Percentiles rank a stretch among this genome's conserved stretches.
phyloP scores from a whole-genome alignment of 2,113 vertebrate genomes.

The Oncorhynchus tshawytscha region DNA sequence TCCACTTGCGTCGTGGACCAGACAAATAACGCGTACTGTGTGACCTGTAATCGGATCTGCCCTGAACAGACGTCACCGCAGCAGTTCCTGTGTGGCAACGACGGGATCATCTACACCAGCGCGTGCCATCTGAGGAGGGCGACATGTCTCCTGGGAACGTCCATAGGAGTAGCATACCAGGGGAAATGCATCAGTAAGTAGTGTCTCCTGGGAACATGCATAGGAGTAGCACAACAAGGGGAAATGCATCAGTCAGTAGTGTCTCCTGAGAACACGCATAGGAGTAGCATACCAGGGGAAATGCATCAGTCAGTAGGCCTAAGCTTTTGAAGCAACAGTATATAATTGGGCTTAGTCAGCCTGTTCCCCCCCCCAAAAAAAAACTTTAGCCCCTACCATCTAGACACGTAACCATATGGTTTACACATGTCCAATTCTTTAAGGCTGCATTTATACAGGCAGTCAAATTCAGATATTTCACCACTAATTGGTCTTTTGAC shows the following conservation, averaged over 20 bases:
- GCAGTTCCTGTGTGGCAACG: constrained; percentile 97
- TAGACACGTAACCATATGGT: too few relatives aligned
- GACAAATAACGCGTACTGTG: constrained; percentile 96
- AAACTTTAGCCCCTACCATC: too few relatives aligned
- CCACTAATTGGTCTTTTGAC: too few relatives aligned
- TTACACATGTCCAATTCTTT: too few relatives aligned
- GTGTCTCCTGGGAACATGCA: not conserved
- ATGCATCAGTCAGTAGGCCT: constrained; percentile 75
- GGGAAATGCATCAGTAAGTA: constrained; percentile 97
- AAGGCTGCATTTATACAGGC: too few relatives aligned
- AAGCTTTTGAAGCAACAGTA: too few relatives aligned
- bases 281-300: too few relatives aligned
- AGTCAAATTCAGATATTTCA: too few relatives aligned
- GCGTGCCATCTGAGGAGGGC: constrained; percentile 96
- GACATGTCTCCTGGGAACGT: constrained; percentile 93
- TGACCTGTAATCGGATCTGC: constrained; percentile 96
- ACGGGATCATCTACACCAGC: constrained; percentile 91
- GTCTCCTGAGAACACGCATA: not conserved
- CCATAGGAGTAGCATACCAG: constrained; percentile 95
- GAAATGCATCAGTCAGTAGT: constrained; percentile 95
- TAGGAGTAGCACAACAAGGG: too few relatives aligned
- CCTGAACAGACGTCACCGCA: constrained; percentile 91
- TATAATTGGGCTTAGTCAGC: too few relatives aligned
- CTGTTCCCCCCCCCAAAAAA: too few relatives aligned
- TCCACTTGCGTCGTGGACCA: constrained; percentile 97